Evolutionary conservation across 2,113 vertebrate species (phyloP).

Genomic region (Microcebus lehilahytsara): DNA sequence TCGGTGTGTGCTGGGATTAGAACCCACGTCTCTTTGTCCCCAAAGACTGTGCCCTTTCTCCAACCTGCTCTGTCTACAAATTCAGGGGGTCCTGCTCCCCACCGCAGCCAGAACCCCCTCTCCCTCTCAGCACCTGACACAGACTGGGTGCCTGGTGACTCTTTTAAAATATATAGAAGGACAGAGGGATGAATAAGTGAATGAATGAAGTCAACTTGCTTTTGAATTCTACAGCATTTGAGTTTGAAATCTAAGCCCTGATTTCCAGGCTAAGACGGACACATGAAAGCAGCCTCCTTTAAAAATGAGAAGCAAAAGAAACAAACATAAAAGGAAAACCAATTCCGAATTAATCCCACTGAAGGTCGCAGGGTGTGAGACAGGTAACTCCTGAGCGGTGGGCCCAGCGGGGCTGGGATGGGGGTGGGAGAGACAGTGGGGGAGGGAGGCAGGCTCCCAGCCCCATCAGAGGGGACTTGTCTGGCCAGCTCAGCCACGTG

Average conservation of each 20-base stretch:
- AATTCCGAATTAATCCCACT: conserved; percentile 50
- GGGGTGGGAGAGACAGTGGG: not conserved
- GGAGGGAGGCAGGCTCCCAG: not conserved
- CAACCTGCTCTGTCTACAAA: not conserved
- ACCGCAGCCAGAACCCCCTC: not conserved
- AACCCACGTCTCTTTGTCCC: not conserved
- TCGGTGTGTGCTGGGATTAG: not conserved
- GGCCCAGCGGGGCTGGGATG: not conserved
- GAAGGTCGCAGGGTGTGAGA: conserved; percentile 20
- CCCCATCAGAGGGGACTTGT: not conserved
- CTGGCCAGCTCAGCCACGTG: not conserved
- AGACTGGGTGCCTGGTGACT: not conserved
- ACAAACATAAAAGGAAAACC: conserved; percentile 58
- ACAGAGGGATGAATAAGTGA: not conserved
- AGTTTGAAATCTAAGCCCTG: conserved; percentile 51
- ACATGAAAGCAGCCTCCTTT: conserved; percentile 54
- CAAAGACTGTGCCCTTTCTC: not conserved
- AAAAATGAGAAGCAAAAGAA: conserved; percentile 58
- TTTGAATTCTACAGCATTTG: conserved; percentile 33
- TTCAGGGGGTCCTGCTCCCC: not conserved
- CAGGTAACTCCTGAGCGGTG: not conserved
- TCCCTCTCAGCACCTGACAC: not conserved
- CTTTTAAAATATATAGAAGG: not conserved
- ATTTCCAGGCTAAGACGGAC: conserved; percentile 38
- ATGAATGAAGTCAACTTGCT: conserved; percentile 20